These are phyloP conservation scores for Centropyge bicolor DNA, from an alignment of 2,797 vertebrate species.

Conservation along the genomic window DNA sequence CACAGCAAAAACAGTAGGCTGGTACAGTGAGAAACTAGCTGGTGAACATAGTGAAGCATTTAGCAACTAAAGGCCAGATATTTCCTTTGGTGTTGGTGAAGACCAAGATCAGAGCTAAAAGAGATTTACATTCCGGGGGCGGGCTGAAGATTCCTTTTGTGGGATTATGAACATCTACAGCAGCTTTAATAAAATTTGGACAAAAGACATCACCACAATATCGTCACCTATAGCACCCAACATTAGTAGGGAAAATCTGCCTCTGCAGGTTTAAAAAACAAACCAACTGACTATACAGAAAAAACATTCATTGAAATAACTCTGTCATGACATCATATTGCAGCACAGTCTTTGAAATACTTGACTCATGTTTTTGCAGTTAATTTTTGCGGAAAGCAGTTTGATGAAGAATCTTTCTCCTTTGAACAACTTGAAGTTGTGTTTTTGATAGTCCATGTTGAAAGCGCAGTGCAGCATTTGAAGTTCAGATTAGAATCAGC, in stretches of 20 bases:
- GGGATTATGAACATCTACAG: not conserved
- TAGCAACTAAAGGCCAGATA: too few relatives aligned
- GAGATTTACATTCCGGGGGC: too few relatives aligned
- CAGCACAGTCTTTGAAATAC: slow-evolving; percentile 16
- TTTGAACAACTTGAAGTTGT: slow-evolving; percentile 48
- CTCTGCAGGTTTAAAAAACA: not conserved
- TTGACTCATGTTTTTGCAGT: slow-evolving; percentile 36
- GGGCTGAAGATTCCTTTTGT: too few relatives aligned
- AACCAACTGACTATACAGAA: not conserved
- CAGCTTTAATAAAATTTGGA: not conserved
- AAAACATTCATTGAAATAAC: not conserved
- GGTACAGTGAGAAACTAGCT: too few relatives aligned
- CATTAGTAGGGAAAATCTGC: not conserved
- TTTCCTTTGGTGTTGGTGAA: too few relatives aligned
- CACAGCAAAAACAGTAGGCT: too few relatives aligned
- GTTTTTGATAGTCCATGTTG: slow-evolving; percentile 57
- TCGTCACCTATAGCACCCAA: too few relatives aligned
- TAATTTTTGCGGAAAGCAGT: slow-evolving; percentile 29
- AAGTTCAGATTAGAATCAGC: slow-evolving; percentile 73
- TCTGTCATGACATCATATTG: slow-evolving; percentile 19
- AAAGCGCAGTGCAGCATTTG: slow-evolving; percentile 58
- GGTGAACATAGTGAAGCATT: too few relatives aligned
- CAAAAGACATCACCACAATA: not conserved
- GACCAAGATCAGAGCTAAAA: too few relatives aligned
- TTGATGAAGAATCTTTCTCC: slow-evolving; percentile 29